Evolutionary conservation across 1,140 invertebrate species (phyloP), one percentile per base, ranked within the genome.

Genomic region (Drosophila erecta): DNA sequence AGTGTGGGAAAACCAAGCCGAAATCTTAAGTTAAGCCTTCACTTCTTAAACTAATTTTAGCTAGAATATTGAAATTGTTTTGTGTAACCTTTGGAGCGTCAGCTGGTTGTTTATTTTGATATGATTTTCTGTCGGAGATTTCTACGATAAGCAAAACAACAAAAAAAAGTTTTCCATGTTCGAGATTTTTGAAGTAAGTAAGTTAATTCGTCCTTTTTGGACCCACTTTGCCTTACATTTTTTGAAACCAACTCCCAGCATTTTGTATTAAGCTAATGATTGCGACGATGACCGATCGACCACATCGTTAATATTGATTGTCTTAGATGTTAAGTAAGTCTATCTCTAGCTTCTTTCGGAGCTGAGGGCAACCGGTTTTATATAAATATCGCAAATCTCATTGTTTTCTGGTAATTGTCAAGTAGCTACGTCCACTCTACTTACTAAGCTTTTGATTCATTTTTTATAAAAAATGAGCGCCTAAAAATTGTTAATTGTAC

Each of bases 1-100:
- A 46, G 30, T 24, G 17, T 12, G 20, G 4, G 30, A 33, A 65
- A 24, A 30, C 5, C n/a, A 15, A 41, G 4, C 38, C 10, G 11
- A 51, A 58, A 15, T 5, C 38, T 3, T 64, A 73, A 55, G 47
- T 33, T 83, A 87, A 89, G 79, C 35, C 66, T 40, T 41, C 81
- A 86, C 74, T 46, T 56, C 6, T 73, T 77, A 72, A 75, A 70
- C 75, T 76, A 84, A 85, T 73, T 69, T 84, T 89, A 89, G 84
- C 76, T 89, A 89, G 84, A 80, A 89, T 89, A 89, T 90, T 77
- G 64, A 84, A 89, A 90, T 89, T 90, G 69, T 90, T 90, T 89
- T 80, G 69, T 56, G 50, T 76, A 84, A 59, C 15, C 51, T 76
- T 17, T 67, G 62, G 72, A 53, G 50, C 37, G 73, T 33, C 35